phyloP scores from a whole-genome alignment of 2,797 vertebrate species.

The Sphenopsis melanotis region DNA sequence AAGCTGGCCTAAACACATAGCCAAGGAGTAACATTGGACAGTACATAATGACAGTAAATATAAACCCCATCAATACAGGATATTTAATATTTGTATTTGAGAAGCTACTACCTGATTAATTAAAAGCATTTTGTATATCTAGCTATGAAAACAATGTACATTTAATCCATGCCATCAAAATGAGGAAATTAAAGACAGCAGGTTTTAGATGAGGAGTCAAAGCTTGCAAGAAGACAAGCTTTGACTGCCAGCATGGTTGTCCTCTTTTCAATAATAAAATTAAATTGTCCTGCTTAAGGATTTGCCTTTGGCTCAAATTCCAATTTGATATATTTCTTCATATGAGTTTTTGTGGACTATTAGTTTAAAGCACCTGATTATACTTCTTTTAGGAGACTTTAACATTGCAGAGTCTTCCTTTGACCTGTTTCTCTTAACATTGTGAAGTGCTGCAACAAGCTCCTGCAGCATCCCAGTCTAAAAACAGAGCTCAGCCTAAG shows the following conservation, averaged over 20 bases:
- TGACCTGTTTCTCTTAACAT: not conserved
- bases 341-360: not conserved
- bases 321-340: not conserved
- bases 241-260: not conserved
- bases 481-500: not conserved
- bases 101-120: not conserved
- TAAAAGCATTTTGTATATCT: not conserved
- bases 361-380: not conserved
- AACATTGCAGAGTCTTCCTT: not conserved
- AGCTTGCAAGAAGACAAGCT: not conserved
- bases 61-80: not conserved
- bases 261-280: not conserved
- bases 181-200: not conserved
- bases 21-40: not conserved
- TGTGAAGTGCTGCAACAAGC: not conserved
- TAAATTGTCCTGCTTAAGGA: slow-evolving; percentile 21
- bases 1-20: not conserved
- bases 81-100: not conserved
- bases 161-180: not conserved
- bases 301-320: slow-evolving; percentile 20
- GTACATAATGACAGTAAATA: not conserved
- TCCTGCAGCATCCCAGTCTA: not conserved
- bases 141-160: not conserved
- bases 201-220: not conserved
- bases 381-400: not conserved